phyloP scores from a whole-genome alignment of 2,888 invertebrate genomes.

The Silvanus unidentatus region DNA sequence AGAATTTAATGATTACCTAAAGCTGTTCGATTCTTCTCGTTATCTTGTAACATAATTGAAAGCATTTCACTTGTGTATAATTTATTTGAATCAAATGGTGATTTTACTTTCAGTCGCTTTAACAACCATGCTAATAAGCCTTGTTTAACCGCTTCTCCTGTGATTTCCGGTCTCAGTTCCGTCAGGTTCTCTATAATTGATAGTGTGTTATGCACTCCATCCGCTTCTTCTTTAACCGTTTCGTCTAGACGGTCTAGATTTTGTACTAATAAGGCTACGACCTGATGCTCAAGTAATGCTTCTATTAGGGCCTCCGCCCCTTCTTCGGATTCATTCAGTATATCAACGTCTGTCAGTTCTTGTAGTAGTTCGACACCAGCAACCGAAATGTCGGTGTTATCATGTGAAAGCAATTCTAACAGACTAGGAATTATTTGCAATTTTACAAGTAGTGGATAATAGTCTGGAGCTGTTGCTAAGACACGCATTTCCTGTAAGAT shows the following conservation, averaged over 20 bases:
- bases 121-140: constrained; percentile 89
- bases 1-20: constrained; percentile 41
- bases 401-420: constrained; percentile 89
- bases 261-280: constrained; percentile 80
- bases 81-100: constrained; percentile 92
- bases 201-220: constrained; percentile 92
- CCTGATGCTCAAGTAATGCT: constrained; percentile 80
- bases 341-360: constrained; percentile 95
- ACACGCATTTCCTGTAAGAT: constrained; percentile 84
- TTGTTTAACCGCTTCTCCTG: constrained; percentile 80
- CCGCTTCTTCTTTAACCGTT: constrained; percentile 84
- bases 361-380: constrained; percentile 56
- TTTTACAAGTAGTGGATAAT: constrained; percentile 87
- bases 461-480: constrained; percentile 90
- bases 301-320: constrained; percentile 84
- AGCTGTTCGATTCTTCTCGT: constrained; percentile 71
- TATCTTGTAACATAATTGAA: constrained; percentile 89
- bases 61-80: constrained; percentile 93
- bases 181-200: constrained; percentile 88
- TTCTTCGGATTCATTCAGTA: constrained; percentile 88
- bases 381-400: constrained; percentile 81
- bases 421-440: constrained; percentile 83
- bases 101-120: constrained; percentile 78
- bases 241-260: constrained; percentile 93
- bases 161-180: constrained; percentile 81